Evolutionary conservation across 2,113 vertebrate species (phyloP).

Genomic region (Chionomys nivalis): DNA sequence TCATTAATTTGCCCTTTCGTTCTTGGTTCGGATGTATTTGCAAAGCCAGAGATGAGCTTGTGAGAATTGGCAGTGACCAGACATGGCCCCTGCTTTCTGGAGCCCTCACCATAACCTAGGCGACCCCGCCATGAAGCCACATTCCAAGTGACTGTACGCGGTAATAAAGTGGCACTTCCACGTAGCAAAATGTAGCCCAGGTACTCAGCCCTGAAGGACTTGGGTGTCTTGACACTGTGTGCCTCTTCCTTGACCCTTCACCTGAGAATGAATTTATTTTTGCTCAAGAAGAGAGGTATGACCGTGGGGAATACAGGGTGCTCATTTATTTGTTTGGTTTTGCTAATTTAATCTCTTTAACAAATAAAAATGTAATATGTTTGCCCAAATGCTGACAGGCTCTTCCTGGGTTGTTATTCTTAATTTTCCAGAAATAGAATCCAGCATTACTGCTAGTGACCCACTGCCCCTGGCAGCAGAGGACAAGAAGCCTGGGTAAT

Average conservation of each 20-base stretch:
- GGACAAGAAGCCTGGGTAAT: neutral
- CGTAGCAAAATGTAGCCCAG: neutral
- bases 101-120: neutral
- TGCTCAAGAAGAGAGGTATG: conserved; percentile 72
- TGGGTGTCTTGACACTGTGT: conserved; percentile 57
- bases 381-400: conserved; percentile 64
- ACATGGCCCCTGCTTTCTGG: neutral
- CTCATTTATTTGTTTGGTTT: conserved; percentile 75
- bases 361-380: conserved; percentile 81
- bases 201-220: neutral
- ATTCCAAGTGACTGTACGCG: neutral
- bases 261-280: conserved; percentile 52
- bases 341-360: conserved; percentile 82
- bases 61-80: neutral
- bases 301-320: neutral
- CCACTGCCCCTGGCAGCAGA: neutral
- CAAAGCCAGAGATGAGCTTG: neutral
- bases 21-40: neutral
- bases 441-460: neutral
- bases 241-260: conserved; percentile 44
- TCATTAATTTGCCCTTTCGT: neutral
- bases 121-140: neutral
- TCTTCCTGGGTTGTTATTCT: conserved; percentile 72
- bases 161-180: neutral
- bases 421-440: conserved; percentile 83